Evolutionary conservation across 2,797 vertebrate species (phyloP).

Genomic region (Falco biarmicus): DNA sequence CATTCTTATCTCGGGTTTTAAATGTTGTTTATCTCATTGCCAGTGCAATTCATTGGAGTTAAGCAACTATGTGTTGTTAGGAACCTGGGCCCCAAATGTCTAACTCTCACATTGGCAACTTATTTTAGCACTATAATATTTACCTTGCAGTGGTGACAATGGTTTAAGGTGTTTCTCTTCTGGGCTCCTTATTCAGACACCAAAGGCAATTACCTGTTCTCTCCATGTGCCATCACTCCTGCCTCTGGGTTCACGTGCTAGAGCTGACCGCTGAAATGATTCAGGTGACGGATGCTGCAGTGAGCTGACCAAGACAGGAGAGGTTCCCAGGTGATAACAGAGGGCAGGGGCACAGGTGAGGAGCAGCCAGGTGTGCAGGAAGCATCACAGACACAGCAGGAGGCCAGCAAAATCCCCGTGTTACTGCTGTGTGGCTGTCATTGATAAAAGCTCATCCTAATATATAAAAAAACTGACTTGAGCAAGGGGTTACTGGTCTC

Average conservation of each 20-base stretch:
- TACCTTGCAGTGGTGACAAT: rapidly evolving
- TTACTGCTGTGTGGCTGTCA: not conserved
- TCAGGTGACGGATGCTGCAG: not conserved
- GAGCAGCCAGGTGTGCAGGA: not conserved
- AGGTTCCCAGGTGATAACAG: not conserved
- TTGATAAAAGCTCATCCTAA: not conserved
- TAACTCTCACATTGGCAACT: not conserved
- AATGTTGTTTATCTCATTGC: not conserved
- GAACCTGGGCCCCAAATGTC: not conserved
- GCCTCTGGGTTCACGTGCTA: rapidly evolving
- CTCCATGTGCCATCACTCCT: not conserved
- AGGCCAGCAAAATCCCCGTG: rapidly evolving
- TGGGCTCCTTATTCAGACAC: not conserved
- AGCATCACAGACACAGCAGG: rapidly evolving
- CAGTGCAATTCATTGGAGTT: not conserved
- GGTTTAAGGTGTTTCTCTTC: not conserved
- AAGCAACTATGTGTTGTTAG: not conserved
- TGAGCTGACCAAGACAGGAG: not conserved
- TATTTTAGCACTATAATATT: not conserved
- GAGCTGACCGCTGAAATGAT: not conserved
- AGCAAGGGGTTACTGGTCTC: not conserved
- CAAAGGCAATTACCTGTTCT: rapidly evolving
- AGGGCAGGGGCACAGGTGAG: not conserved
- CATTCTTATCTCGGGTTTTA: not conserved
- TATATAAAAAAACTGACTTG: not conserved